A percentile compares a stretch with the other conserved stretches of the same genome.
Evolutionary conservation across 1,140 invertebrate species (phyloP).

Genomic region (Pollicipes pollicipes): DNA sequence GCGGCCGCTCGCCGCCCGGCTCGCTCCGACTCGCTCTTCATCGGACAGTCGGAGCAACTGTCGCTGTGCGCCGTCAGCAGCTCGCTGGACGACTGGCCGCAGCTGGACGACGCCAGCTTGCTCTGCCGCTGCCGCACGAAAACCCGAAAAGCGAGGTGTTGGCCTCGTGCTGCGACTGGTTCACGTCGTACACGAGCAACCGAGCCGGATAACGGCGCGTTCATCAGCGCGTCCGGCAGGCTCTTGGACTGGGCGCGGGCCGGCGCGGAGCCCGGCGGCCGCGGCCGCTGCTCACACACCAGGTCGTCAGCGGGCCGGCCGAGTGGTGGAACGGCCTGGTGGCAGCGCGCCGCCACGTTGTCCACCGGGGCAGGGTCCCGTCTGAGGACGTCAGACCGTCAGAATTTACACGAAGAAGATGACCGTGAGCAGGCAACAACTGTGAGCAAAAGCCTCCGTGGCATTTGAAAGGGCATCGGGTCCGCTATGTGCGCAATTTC

Average conservation of each 20-base stretch:
- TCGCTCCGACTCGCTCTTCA: slow-evolving; percentile 21
- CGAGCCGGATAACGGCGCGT: slow-evolving; percentile 25
- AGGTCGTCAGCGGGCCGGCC: slow-evolving; percentile 19
- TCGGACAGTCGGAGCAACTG: slow-evolving; percentile 19
- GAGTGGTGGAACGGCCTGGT: slow-evolving; percentile 17
- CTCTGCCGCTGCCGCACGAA: slow-evolving; percentile 63
- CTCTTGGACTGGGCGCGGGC: slow-evolving; percentile 48
- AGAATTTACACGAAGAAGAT: too few relatives aligned
- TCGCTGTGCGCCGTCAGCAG: slow-evolving; percentile 20
- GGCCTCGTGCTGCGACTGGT: slow-evolving; percentile 21
- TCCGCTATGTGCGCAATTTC: too few relatives aligned
- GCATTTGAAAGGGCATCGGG: too few relatives aligned
- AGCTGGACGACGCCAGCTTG: slow-evolving; percentile 9
- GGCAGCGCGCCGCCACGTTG: slow-evolving; percentile 4
- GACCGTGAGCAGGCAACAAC: too few relatives aligned
- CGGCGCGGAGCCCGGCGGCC: slow-evolving; percentile 2
- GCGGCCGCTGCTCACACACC: slow-evolving; percentile 14
- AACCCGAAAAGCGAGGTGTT: slow-evolving; percentile 68
- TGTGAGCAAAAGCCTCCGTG: too few relatives aligned
- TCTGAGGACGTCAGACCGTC: too few relatives aligned
- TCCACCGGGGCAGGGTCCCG: background rate
- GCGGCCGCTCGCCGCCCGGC: slow-evolving; percentile 15
- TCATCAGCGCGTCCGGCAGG: slow-evolving; percentile 37
- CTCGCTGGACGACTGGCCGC: slow-evolving; percentile 13
- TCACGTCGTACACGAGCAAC: slow-evolving; percentile 31